Conservation (phyloP, 2,797 vertebrate species). For the Myiotriccus ornatus region DNA sequence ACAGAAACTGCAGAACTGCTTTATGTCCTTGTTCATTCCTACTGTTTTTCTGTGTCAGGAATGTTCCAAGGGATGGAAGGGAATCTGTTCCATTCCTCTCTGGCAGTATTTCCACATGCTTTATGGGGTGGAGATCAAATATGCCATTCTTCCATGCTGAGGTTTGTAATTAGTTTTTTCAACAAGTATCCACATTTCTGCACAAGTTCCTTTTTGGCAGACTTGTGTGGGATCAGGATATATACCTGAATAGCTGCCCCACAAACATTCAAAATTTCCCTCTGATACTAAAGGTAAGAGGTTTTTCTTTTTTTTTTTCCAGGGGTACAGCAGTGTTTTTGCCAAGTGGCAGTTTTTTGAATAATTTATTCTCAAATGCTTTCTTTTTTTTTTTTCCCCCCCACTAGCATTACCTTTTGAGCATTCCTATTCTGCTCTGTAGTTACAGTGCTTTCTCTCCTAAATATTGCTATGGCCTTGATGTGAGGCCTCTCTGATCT, state of each 20-base stretch:
- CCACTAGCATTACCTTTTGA: not conserved
- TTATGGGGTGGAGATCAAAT: not conserved
- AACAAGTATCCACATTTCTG: not conserved
- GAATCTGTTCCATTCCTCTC: not conserved
- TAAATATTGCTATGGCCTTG: not conserved
- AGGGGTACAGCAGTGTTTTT: not conserved
- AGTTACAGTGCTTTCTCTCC: not conserved
- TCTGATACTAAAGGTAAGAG: not conserved
- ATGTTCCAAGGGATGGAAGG: not conserved
- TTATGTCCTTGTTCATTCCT: not conserved
- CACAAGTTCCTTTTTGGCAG: not conserved
- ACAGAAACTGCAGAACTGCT: not conserved
- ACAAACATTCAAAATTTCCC: not conserved
- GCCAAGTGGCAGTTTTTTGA: not conserved
- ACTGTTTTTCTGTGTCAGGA: not conserved
- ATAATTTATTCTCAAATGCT: not conserved
- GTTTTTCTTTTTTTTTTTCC: not conserved
- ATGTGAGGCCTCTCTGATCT: not conserved
- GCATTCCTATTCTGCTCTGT: not conserved
- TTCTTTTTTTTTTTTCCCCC: not conserved
- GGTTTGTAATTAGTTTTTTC: not conserved
- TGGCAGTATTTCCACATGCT: not conserved
- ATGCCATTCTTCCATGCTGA: not conserved
- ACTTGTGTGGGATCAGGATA: not conserved
- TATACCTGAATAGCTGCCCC: not conserved